These are phyloP conservation scores for Lacerta agilis DNA, from an alignment of 2,797 vertebrate species.

Conservation along the genomic window DNA sequence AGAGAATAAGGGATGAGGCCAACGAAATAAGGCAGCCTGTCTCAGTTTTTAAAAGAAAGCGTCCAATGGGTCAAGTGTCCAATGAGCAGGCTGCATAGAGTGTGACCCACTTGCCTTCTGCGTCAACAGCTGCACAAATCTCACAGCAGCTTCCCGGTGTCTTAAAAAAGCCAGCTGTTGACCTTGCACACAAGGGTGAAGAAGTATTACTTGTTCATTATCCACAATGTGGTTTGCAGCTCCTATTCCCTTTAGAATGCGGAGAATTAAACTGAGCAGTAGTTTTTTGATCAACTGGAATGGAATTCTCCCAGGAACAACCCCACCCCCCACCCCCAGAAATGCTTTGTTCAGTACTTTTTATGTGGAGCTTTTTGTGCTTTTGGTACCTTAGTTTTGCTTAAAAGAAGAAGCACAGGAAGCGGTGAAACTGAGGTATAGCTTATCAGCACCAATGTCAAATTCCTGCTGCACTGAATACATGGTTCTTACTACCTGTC, in stretches of 20 bases:
- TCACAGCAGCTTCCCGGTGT: neutral
- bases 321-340: neutral
- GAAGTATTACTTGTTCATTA: neutral
- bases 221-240: neutral
- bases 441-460: neutral
- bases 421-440: neutral
- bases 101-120: neutral
- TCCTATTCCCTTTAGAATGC: neutral
- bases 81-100: neutral
- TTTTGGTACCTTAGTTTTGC: neutral
- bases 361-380: neutral
- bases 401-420: accelerated
- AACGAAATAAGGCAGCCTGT: neutral
- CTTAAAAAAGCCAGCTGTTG: slow-evolving; percentile 18
- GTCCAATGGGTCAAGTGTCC: neutral
- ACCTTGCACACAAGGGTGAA: neutral
- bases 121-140: slow-evolving; percentile 13
- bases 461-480: neutral
- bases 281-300: neutral
- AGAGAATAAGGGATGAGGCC: neutral
- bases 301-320: neutral
- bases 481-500: neutral
- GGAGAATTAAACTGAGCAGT: neutral
- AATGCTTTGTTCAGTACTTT: neutral
- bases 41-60: neutral